Percentiles rank a stretch among this genome's conserved stretches.
These are phyloP conservation scores for Blennius ocellaris DNA, from an alignment of 2,113 vertebrate species.

Conservation along the genomic window DNA sequence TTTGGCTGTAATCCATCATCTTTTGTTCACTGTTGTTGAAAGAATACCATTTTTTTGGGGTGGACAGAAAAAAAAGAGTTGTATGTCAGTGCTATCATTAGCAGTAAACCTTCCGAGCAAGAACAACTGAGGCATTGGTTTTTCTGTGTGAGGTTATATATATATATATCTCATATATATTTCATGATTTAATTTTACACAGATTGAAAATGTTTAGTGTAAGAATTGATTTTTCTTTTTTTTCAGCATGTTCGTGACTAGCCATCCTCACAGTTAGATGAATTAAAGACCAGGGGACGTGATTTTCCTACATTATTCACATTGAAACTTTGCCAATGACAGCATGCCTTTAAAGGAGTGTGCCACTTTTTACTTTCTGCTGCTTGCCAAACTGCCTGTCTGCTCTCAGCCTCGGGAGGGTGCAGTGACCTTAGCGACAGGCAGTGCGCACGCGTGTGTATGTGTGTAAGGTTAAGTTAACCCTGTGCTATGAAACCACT, in stretches of 20 bases:
- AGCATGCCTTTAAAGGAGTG: conserved; percentile 19
- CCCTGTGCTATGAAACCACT: conserved; percentile 33
- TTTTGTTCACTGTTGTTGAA: not conserved
- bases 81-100: too few relatives aligned
- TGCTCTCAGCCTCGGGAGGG: conserved; percentile 31
- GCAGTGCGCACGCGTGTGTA: conserved; percentile 1
- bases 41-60: too few relatives aligned
- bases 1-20: not conserved
- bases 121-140: too few relatives aligned
- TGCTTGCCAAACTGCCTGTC: conserved; percentile 29
- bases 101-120: too few relatives aligned
- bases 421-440: conserved; percentile 28
- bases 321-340: conserved; percentile 23
- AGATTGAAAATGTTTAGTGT: too few relatives aligned
- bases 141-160: too few relatives aligned
- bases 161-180: too few relatives aligned
- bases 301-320: conserved; percentile 24
- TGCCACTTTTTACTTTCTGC: conserved; percentile 32
- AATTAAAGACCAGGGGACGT: conserved; percentile 2
- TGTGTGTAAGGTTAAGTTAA: conserved; percentile 26
- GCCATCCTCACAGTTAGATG: conserved; percentile 7
- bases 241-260: not conserved
- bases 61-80: too few relatives aligned
- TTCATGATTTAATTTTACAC: too few relatives aligned
- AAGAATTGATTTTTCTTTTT: not conserved